phyloP scores from a whole-genome alignment of 2,797 vertebrate genomes.

The Sphenopsis melanotis region DNA sequence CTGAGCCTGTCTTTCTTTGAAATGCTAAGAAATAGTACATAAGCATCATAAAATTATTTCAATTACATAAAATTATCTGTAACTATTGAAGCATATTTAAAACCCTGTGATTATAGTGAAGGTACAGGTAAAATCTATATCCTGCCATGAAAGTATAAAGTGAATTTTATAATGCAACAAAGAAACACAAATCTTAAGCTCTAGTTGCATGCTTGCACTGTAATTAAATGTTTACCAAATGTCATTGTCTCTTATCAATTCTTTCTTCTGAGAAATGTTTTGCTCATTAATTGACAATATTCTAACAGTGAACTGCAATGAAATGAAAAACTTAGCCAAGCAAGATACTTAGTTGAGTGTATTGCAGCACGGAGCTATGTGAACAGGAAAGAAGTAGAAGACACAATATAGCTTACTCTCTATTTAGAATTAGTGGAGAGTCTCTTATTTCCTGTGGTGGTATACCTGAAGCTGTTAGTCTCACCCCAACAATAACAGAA shows the following conservation, averaged over 20 bases:
- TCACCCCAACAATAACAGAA: not conserved
- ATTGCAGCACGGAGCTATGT: not conserved
- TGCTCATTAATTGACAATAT: slow-evolving; percentile 47
- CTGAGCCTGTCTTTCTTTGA: not conserved
- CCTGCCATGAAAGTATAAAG: not conserved
- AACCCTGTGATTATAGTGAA: not conserved
- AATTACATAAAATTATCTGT: not conserved
- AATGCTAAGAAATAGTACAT: not conserved
- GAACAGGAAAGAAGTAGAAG: not conserved
- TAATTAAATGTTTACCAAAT: slow-evolving; percentile 22
- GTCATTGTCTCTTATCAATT: slow-evolving; percentile 26
- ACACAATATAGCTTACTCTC: not conserved
- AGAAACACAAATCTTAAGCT: not conserved
- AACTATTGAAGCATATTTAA: not conserved
- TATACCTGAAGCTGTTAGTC: not conserved
- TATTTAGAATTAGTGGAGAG: not conserved
- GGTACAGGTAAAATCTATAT: not conserved
- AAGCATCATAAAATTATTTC: not conserved
- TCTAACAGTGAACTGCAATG: slow-evolving; percentile 14
- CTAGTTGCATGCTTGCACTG: not conserved
- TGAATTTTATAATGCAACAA: not conserved
- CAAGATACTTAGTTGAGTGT: slow-evolving; percentile 15
- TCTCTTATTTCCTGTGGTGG: not conserved
- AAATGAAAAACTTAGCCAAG: slow-evolving; percentile 28
- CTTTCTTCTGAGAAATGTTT: slow-evolving; percentile 12